A percentile compares a stretch with the other conserved stretches of the same genome.
These are phyloP conservation scores for Drosophila serrata DNA, from an alignment of 1,140 invertebrate species.

Conservation along the genomic window DNA sequence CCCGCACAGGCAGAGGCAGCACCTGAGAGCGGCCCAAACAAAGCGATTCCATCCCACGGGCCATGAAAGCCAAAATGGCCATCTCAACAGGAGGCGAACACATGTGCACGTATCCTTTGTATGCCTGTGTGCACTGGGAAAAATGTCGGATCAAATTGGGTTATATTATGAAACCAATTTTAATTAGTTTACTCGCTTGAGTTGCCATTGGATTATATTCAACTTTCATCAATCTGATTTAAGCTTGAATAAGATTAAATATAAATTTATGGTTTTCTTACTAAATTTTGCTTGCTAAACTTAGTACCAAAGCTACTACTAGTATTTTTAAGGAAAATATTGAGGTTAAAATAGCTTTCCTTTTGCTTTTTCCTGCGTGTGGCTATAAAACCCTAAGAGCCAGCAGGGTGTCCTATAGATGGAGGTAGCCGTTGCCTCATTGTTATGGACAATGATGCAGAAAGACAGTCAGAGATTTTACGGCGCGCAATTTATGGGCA, in stretches of 20 bases:
- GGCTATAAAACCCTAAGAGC: constrained; percentile 65
- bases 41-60: constrained; percentile 46
- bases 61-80: constrained; percentile 60
- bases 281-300: background rate
- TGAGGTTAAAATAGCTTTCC: accelerated
- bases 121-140: constrained; percentile 8
- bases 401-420: constrained; percentile 4
- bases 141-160: background rate
- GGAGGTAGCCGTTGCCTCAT: constrained; percentile 41
- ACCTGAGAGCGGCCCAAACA: constrained; percentile 35
- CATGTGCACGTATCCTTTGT: constrained; percentile 22
- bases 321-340: background rate
- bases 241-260: background rate
- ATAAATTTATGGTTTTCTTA: background rate
- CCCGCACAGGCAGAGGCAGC: constrained; percentile 42
- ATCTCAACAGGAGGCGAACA: constrained; percentile 16
- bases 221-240: background rate
- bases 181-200: background rate
- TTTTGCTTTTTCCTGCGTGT: background rate
- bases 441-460: constrained; percentile 75
- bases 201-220: background rate
- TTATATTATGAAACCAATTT: no score
- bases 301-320: background rate
- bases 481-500: constrained; percentile 51
- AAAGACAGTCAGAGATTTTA: constrained; percentile 54